Conservation (phyloP, 2,888 invertebrate genomes). For the Bimastos eiseni region DNA sequence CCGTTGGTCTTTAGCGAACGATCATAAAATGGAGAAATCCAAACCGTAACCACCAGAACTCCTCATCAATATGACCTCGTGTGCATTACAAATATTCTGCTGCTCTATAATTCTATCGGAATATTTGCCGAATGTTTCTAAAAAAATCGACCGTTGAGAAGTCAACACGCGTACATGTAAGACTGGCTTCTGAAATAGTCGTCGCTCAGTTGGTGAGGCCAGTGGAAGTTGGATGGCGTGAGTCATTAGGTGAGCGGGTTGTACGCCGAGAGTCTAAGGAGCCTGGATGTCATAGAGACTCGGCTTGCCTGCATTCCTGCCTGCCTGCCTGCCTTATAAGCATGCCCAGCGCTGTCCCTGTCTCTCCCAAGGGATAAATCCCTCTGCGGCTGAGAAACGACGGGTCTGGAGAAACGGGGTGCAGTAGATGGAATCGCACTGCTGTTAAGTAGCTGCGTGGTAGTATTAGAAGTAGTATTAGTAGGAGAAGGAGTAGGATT, state of each 20-base stretch:
- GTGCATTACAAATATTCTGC: background rate
- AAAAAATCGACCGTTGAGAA: background rate
- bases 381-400: background rate
- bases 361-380: background rate
- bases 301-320: background rate
- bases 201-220: background rate
- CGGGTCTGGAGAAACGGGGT: background rate
- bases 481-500: background rate
- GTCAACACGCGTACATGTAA: background rate
- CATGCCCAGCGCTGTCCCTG: background rate
- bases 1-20: background rate
- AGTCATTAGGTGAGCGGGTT: slow-evolving; percentile 13
- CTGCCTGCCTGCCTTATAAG: background rate
- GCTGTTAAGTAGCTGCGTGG: background rate
- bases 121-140: background rate
- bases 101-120: background rate
- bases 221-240: background rate
- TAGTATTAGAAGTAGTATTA: background rate
- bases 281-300: background rate
- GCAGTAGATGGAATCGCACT: background rate
- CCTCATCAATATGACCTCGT: background rate
- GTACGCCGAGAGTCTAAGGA: background rate
- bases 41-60: background rate
- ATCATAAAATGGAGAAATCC: background rate
- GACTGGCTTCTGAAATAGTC: background rate